phyloP scores from a whole-genome alignment of 2,113 vertebrate species.

The Microtus pennsylvanicus region DNA sequence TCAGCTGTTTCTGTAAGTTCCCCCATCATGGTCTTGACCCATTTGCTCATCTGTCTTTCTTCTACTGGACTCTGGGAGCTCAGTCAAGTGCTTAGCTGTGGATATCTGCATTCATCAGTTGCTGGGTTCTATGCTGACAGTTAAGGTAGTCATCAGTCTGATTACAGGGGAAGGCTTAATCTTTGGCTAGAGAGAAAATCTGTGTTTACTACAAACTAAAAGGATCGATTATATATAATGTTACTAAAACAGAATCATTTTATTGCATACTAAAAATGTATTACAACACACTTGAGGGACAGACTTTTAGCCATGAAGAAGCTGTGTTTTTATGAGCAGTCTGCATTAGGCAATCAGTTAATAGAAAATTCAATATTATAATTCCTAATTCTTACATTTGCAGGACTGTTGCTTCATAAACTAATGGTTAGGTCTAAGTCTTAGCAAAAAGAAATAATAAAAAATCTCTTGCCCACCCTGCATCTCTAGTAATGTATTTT shows the following conservation, averaged over 20 bases:
- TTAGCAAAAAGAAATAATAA: slow-evolving; percentile 16
- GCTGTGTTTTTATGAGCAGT: neutral
- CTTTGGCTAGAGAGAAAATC: neutral
- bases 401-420: neutral
- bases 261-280: neutral
- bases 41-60: too few relatives aligned
- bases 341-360: neutral
- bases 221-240: neutral
- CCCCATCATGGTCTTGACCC: too few relatives aligned
- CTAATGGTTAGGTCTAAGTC: neutral
- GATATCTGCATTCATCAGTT: too few relatives aligned
- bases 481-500: slow-evolving; percentile 29
- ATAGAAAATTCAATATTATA: slow-evolving; percentile 36
- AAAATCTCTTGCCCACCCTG: neutral
- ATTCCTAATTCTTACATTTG: neutral
- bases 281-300: slow-evolving; percentile 32
- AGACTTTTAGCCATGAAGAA: neutral
- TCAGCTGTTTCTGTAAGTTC: too few relatives aligned
- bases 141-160: too few relatives aligned
- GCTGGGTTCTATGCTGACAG: too few relatives aligned
- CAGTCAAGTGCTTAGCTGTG: too few relatives aligned
- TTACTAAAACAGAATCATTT: neutral
- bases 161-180: neutral
- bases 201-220: slow-evolving; percentile 3
- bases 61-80: too few relatives aligned